Conservation (phyloP, 2,113 vertebrate genomes). For the Himantopus leucocephalus region DNA sequence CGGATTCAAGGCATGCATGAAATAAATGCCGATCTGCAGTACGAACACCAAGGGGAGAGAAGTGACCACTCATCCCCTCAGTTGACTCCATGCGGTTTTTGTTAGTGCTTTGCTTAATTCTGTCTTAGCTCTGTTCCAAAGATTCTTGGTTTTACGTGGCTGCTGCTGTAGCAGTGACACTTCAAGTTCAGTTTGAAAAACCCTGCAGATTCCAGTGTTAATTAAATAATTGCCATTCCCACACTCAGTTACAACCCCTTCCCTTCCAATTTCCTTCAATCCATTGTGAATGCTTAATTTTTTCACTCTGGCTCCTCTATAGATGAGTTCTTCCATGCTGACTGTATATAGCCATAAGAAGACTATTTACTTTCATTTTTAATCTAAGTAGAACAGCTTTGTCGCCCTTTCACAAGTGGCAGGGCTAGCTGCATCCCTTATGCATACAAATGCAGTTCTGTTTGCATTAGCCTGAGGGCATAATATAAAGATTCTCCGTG, state of each 20-base stretch:
- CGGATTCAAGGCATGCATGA: background rate
- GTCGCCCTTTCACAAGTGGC: background rate
- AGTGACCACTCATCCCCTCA: background rate
- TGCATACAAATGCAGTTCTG: background rate
- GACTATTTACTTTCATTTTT: constrained; percentile 19
- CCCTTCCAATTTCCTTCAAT: background rate
- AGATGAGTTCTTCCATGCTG: background rate
- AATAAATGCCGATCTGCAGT: background rate
- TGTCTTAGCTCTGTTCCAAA: background rate
- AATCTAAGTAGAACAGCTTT: constrained; percentile 30
- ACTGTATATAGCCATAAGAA: background rate
- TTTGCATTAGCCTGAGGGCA: background rate
- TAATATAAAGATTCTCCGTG: background rate
- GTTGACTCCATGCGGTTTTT: background rate
- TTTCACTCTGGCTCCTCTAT: background rate
- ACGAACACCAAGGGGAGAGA: background rate
- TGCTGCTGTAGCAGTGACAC: background rate
- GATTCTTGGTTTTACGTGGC: background rate
- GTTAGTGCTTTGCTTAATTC: background rate
- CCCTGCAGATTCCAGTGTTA: background rate
- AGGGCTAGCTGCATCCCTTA: background rate
- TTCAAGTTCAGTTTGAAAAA: background rate
- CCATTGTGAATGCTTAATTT: background rate
- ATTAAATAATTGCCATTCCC: background rate
- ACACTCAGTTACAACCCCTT: background rate